Evolutionary conservation across 2,888 invertebrate genomes (phyloP).

Genomic region (Drosophila falleni): DNA sequence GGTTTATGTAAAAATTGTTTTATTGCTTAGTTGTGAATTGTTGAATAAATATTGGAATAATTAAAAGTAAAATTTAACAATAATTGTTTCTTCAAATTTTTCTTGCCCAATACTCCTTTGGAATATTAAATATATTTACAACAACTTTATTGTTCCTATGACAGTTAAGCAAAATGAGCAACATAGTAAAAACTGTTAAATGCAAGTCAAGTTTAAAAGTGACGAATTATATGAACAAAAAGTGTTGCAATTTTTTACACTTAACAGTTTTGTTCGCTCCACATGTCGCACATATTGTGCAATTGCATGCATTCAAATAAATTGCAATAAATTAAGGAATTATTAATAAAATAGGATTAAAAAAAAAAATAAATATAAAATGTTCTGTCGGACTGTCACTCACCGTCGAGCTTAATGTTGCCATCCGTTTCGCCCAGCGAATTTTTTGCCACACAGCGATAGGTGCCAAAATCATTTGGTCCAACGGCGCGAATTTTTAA

Average conservation of each 20-base stretch:
- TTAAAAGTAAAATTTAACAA: too few relatives aligned
- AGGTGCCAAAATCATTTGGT: conserved; percentile 93
- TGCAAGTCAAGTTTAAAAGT: background rate
- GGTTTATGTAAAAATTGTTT: too few relatives aligned
- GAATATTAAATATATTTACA: background rate
- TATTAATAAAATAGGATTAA: conserved; percentile 4
- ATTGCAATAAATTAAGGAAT: conserved; percentile 45
- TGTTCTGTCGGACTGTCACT: conserved; percentile 73
- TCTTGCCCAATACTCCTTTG: too few relatives aligned
- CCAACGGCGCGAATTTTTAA: conserved; percentile 94
- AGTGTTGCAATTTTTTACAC: conserved; percentile 5
- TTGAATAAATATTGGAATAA: too few relatives aligned
- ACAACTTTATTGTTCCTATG: background rate
- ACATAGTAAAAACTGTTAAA: background rate
- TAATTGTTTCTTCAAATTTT: too few relatives aligned
- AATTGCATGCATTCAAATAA: conserved; percentile 20
- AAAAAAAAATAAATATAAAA: conserved; percentile 12
- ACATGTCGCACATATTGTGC: conserved; percentile 3
- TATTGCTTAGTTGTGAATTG: too few relatives aligned
- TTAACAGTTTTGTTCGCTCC: background rate
- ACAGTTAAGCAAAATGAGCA: background rate
- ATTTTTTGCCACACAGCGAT: conserved; percentile 96
- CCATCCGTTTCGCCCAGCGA: conserved; percentile 96
- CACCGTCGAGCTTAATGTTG: conserved; percentile 95
- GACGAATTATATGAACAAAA: conserved; percentile 10